Conservation (phyloP, 2,113 vertebrate species). For the Seriola aureovittata region DNA sequence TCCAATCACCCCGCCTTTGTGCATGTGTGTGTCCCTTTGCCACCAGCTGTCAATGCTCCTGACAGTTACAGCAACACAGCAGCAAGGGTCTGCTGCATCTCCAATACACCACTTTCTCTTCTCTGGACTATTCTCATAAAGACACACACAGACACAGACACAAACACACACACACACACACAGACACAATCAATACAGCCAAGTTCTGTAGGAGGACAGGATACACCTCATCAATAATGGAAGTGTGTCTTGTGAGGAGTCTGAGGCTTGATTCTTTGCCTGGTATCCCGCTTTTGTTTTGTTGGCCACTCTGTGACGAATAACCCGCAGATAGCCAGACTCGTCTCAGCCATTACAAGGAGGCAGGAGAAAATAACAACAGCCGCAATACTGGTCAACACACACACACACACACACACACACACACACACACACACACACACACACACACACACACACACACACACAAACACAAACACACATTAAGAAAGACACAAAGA, state of each 20-base stretch:
- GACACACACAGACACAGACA: constrained; percentile 6
- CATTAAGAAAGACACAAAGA: neutral
- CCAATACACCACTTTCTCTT: neutral
- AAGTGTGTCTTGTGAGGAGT: constrained; percentile 48
- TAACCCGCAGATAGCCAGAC: constrained; percentile 38
- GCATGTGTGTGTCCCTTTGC: neutral
- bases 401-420: constrained; percentile 9
- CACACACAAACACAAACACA: constrained; percentile 22
- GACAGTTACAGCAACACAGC: constrained; percentile 35
- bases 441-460: neutral
- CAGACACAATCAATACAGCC: constrained; percentile 41
- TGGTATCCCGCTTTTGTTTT: constrained; percentile 22
- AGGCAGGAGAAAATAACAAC: constrained; percentile 13
- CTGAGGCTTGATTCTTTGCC: constrained; percentile 17
- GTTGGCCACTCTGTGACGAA: constrained; percentile 41
- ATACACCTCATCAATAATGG: constrained; percentile 66
- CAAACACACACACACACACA: constrained; percentile 3
- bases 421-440: neutral
- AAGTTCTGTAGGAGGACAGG: constrained; percentile 36
- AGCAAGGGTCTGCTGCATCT: constrained; percentile 15
- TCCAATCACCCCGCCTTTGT: constrained; percentile 8
- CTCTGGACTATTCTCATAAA: neutral
- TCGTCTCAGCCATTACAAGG: constrained; percentile 13
- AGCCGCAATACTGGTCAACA: neutral
- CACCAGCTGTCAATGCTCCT: constrained; percentile 4